A percentile compares a stretch with the other conserved stretches of the same genome.
These are phyloP conservation scores for Hydriomena furcata DNA, from an alignment of 2,888 invertebrate species.

Conservation along the genomic window DNA sequence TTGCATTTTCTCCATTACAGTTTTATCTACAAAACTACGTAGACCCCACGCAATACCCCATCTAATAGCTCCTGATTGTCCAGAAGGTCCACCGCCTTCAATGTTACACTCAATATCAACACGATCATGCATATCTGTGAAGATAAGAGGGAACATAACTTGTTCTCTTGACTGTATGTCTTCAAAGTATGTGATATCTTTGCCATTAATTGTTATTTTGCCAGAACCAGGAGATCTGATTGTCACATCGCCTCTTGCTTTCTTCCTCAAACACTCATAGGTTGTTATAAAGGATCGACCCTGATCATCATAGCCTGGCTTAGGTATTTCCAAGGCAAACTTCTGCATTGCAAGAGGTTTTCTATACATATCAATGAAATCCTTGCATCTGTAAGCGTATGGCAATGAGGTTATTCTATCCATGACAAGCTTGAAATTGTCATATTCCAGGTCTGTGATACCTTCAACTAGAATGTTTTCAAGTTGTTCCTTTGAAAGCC, in stretches of 20 bases:
- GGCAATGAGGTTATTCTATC: constrained; percentile 88
- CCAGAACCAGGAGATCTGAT: constrained; percentile 92
- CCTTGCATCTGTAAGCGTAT: constrained; percentile 86
- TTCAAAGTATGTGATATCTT: constrained; percentile 90
- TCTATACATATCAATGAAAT: constrained; percentile 89
- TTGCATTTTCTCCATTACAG: constrained; percentile 92
- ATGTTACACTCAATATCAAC: constrained; percentile 93
- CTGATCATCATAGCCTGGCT: constrained; percentile 87
- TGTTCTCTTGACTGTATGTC: constrained; percentile 89
- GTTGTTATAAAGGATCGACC: constrained; percentile 89
- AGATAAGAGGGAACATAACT: constrained; percentile 93
- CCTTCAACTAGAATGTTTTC: constrained; percentile 86
- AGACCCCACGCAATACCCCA: constrained; percentile 94
- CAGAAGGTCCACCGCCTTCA: constrained; percentile 88
- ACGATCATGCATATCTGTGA: constrained; percentile 88
- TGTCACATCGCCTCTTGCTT: constrained; percentile 90
- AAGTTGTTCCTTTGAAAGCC: constrained; percentile 87
- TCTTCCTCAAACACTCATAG: constrained; percentile 89
- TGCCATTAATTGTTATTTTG: constrained; percentile 90
- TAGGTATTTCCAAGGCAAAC: constrained; percentile 85
- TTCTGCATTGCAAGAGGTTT: constrained; percentile 84
- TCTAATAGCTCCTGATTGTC: constrained; percentile 95
- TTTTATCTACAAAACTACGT: constrained; percentile 90
- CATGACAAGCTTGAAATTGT: constrained; percentile 88
- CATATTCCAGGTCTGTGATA: constrained; percentile 87